Evolutionary conservation across 2,113 vertebrate genomes (phyloP), one percentile per base, ranked within the genome.

Genomic region (Xiphophorus couchianus): DNA sequence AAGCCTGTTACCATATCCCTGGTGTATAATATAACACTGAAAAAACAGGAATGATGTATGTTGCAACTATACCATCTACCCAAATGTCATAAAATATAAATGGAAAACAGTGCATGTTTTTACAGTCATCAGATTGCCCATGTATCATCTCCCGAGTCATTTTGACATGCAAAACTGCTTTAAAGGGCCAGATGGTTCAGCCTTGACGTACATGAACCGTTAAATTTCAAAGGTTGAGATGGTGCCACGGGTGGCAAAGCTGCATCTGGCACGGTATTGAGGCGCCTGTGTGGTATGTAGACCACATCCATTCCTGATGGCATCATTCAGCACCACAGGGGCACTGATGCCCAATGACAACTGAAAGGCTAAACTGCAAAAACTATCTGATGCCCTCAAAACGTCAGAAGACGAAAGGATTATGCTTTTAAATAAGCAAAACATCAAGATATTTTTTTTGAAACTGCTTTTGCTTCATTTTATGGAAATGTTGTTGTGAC

Each of bases 211-310:
- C 89, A 88, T 91, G 90, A 94, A 93, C 91, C 91, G 84, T 93
- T 93, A 93, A 93, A 94, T 94, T 93, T 91, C 71, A 84, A 90
- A 92, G 90, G 90, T 91, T 94, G 89, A 91, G 88, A 83, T 84
- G 84, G 74, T 94, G 91, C 89, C 91, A 94, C 83, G 93, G 93
- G 90, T 94, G 90, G 91, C 88, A 89, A 90, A 84, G 88, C 86
- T 93, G 88, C 94, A 94, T 88, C 93, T 95, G 94, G 90, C 86
- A 48, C 77, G 76, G 70, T 63, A 83, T 61, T 76, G 79, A 82
- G 85, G 88, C 72, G 88, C 84, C 81, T 81, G 89, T 86, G 85
- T 86, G 86, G 80, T 89, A 89, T 91, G 87, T 91, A 92, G 90
- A 94, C 91, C 92, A 92, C 90, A 80, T 91, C 91, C 83, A 82